Base-by-base conservation (phyloP, 2,113 vertebrate species). In the Perognathus longimembris region DNA sequence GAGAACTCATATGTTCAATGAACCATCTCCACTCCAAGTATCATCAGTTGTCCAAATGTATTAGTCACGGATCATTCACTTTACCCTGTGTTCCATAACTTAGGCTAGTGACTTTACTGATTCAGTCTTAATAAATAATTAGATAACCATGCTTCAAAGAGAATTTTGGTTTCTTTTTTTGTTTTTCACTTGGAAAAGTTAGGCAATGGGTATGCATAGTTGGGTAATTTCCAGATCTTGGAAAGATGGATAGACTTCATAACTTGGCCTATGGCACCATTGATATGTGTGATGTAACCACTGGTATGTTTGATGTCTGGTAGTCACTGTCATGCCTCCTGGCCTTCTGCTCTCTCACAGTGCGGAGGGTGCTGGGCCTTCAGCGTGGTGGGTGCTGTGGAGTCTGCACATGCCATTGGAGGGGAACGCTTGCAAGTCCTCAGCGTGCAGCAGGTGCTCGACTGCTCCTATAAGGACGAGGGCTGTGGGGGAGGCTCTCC, bases 351-450 rank as follows among this genome's bases (percentile, higher is more conserved):
- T 92, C 73, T 89, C 40, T 28, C 77, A 38, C 97, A 99, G 99
- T 99, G 99, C 95, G 99, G 99, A 76, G 99, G 98, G 32, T 99
- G 99, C 93, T 99, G 99, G 99, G 99, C 99, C 30, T 99, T 99
- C 96, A 99, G 99, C 0, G 96, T 99, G 76, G 99, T 99, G 0
- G 98, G 98, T 21, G 97, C 98, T 1, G 90, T 99, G 79, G 98
- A 99, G 93, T 98, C 99, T 1, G 98, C 96, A 22, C 95, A 94
- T 74, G 99, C 98, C 12, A 99, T 98, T 38, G 96, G 97, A 85
- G 97, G 98, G 80, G 95, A 97, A 0, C 96, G 74, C 18, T 93
- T 99, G 94, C 96, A 98, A 94, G 95, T 97, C 40, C 98, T 99
- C 32, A 99, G 99, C 0, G 98, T 99, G 1, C 99, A 99, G 97